Evolutionary conservation across 2,888 invertebrate genomes (phyloP), one percentile per base, ranked within the genome.

Genomic region (Xanthorhoe designata): DNA sequence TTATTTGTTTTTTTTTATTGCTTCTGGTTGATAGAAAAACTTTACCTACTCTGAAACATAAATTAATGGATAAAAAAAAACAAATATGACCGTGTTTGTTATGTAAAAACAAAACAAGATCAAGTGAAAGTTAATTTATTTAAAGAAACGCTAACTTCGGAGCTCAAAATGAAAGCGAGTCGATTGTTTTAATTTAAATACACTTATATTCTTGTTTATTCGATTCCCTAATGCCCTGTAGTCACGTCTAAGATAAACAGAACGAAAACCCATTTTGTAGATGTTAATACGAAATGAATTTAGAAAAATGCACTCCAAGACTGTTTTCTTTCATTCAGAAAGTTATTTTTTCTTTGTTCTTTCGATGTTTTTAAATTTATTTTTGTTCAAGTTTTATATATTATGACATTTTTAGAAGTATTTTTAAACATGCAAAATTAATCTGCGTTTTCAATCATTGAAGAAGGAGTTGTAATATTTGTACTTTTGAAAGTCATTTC

Each of bases 251-350:
- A 75, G 78, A 79, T 84, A 85, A 87, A 87, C 78, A 55, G 50
- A 64, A 47, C n/a, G 56, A 10, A 83, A 83, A 76, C 76, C 84
- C 82, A 85, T 86, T 80, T 78, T 71, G 77, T 74, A 72, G 74
- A 81, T 76, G 79, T 77, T 78, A 75, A 82, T 78, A 78, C 80
- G 82, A 87, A 84, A 82, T 79, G 82, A 84, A 86, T 85, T 85
- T 75, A 78, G 82, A 80, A 84, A 77, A 73, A 78, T 79, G 78
- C 76, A 76, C 71, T 71, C 70, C 71, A 72, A 76, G 75, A 74
- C 76, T 76, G 77, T 79, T 61, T 76, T 67, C 71, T 70, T 76
- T 74, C 70, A 74, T 77, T 75, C 73, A 17, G 51, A 32, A 32
- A 66, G 56, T 66, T 69, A 66, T 67, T 74, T 66, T 72, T 45